phyloP scores from a whole-genome alignment of 2,113 vertebrate species.

The Calcarius ornatus region DNA sequence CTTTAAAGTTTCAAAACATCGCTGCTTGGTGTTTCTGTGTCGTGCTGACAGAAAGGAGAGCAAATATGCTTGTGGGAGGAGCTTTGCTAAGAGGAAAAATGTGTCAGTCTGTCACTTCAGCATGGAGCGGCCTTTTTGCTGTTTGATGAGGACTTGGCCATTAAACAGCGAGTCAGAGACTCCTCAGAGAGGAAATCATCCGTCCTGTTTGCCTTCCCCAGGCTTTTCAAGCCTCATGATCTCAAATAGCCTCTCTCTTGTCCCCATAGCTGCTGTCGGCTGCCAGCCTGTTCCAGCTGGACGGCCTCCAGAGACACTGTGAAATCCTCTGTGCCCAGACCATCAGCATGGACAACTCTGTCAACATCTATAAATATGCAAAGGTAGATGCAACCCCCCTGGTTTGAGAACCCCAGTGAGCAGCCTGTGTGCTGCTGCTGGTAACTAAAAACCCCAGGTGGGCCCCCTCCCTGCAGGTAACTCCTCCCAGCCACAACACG shows the following conservation, averaged over 20 bases:
- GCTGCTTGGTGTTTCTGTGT: not conserved
- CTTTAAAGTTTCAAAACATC: not conserved
- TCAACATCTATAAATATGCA: conserved; percentile 90
- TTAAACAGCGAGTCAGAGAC: not conserved
- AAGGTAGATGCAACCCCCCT: conserved; percentile 76
- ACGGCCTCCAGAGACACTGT: conserved; percentile 89
- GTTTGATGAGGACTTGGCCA: not conserved
- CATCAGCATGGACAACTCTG: conserved; percentile 85
- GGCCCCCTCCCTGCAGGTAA: not conserved
- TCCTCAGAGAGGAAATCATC: not conserved
- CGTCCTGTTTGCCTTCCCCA: not conserved
- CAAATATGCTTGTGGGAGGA: not conserved
- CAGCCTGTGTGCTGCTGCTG: fast-evolving
- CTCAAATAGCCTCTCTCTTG: not conserved
- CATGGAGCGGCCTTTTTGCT: not conserved
- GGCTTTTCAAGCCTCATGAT: not conserved
- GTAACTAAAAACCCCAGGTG: not conserved
- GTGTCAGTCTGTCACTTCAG: not conserved
- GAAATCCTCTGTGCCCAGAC: conserved; percentile 89
- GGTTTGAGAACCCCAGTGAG: not conserved
- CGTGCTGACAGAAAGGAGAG: not conserved
- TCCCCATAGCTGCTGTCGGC: conserved; percentile 83
- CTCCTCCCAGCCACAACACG: fast-evolving
- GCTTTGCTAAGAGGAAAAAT: not conserved
- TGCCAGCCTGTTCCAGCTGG: conserved; percentile 89